These are phyloP conservation scores for Hyalella azteca DNA, from an alignment of 2,888 invertebrate genomes.

Conservation along the genomic window DNA sequence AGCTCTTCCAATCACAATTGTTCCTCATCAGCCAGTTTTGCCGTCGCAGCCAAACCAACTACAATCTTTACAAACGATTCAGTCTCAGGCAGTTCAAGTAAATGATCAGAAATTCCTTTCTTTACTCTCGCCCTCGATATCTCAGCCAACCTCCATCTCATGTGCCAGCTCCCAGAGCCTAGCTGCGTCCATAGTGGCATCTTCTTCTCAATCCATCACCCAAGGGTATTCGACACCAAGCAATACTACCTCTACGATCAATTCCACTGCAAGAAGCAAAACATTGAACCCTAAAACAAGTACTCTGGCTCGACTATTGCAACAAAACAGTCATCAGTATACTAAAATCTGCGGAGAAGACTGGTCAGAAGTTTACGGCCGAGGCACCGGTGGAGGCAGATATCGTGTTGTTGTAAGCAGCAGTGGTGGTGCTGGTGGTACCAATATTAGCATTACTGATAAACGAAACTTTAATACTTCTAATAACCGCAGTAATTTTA, in stretches of 20 bases:
- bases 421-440: not conserved
- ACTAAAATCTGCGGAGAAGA: conserved; percentile 11
- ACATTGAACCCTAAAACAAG: conserved; percentile 22
- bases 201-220: not conserved
- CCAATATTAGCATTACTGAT: not conserved
- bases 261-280: not conserved
- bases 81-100: not conserved
- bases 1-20: not conserved
- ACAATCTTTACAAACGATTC: conserved; percentile 5
- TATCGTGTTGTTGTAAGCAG: not conserved
- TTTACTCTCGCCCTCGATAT: conserved; percentile 3
- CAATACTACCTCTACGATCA: conserved; percentile 2
- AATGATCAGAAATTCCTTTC: not conserved
- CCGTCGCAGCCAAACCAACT: not conserved
- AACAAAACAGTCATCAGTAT: conserved; percentile 25
- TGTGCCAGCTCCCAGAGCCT: not conserved
- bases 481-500: not conserved
- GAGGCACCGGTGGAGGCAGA: conserved; percentile 10
- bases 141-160: not conserved
- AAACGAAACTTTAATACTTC: not conserved
- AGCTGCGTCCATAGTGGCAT: not conserved
- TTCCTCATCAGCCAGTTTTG: conserved; percentile 16
- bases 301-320: conserved; percentile 20
- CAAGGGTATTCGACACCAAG: not conserved
- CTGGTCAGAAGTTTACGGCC: conserved; percentile 26